A percentile compares a stretch with the other conserved stretches of the same genome.
Conservation (phyloP, 1,140 invertebrate species). For the Chionoecetes opilio region DNA sequence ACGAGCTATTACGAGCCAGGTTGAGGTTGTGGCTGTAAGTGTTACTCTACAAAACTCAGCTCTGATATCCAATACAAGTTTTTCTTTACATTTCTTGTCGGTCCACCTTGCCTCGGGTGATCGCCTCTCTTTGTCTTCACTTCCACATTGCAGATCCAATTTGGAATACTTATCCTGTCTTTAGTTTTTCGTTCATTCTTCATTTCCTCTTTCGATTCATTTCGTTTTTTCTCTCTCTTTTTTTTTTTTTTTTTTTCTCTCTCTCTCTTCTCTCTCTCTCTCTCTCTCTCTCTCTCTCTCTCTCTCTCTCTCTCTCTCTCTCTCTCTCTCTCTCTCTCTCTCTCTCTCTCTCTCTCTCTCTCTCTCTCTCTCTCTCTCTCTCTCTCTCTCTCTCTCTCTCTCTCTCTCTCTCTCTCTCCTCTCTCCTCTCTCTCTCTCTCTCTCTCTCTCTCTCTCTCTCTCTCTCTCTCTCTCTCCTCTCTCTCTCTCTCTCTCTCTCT, state of each 20-base stretch:
- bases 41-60: neutral
- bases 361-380: no score
- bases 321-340: no score
- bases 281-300: no score
- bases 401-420: neutral
- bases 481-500: no score
- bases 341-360: no score
- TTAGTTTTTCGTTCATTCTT: neutral
- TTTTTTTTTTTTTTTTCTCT: no score
- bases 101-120: neutral
- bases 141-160: neutral
- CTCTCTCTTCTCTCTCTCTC: no score
- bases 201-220: neutral
- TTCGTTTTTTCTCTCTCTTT: neutral
- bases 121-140: conserved; percentile 13
- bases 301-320: no score
- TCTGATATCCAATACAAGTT: neutral
- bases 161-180: neutral
- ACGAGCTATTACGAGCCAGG: no score
- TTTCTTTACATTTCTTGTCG: neutral
- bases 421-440: neutral
- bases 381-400: no score
- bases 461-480: no score
- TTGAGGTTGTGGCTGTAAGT: neutral
- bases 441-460: no score